Evolutionary conservation across 2,797 vertebrate species (phyloP), one percentile per base, ranked within the genome.

Genomic region (Bufotes viridis): DNA sequence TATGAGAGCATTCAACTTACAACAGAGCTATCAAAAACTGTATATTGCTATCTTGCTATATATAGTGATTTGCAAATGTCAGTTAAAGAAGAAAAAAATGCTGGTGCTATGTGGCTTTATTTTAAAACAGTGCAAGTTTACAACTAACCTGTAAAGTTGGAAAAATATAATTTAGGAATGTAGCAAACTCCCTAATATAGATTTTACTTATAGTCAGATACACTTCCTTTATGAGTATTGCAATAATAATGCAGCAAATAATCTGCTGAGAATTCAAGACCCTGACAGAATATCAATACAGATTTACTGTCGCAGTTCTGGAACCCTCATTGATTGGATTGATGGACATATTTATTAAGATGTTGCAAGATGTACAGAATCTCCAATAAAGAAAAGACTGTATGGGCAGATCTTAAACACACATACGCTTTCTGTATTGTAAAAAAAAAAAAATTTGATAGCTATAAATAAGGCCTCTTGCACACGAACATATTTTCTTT

Each of bases 1-100:
- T 74, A 81, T 53, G 42, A 76, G 34, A 61, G 49, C 29, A 81
- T 74, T 87, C n/a, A 61, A 74, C 85, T 51, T 81, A 26, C 53
- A 55, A 74, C 67, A 70, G 8, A 86, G 61, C 51, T 83, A 78
- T 74, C 18, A 34, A 75, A 57, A 58, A 29, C n/a, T 65, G 18
- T 81, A 63, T 15, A 49, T 65, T 24, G 34, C 61, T 81, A 10
- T 51, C 67, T 51, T 81, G 80, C 61, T 24, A 24, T 51, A 15
- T n/a, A 81, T 42, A 17, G 49, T 67, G 12, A 49, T 65, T 29
- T 8, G 55, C 10, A 22, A 61, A 79, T 0, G 60, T 55, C 15
- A 60, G 53, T 14, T 26, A 58, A 76, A 53, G 6, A 15, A 26
- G 20, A 79, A 5, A 20, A 18, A 11, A 12, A 34, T 81, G 20